Conservation (phyloP, 2,888 invertebrate genomes). For the Kuschelorhynchus macadamiae region DNA sequence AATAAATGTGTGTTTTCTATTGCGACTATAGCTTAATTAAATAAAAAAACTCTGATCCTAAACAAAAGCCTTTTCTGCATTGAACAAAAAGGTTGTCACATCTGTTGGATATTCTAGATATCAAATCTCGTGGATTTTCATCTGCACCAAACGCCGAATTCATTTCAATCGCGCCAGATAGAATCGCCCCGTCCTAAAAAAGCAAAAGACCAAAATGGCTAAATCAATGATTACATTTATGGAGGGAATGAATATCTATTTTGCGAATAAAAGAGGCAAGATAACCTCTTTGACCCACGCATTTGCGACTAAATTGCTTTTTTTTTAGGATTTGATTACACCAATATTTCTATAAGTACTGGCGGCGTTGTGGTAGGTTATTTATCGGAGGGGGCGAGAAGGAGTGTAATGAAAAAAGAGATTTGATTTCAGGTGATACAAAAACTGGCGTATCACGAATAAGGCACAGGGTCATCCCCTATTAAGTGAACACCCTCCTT, state of each 20-base stretch:
- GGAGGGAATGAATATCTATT: conserved; percentile 61
- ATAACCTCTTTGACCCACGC: conserved; percentile 59
- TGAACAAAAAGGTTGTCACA: too few species aligned
- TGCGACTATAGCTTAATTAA: too few species aligned
- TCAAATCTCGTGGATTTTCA: conserved; percentile 7
- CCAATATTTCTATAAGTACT: conserved; percentile 32
- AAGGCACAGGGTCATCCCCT: neutral
- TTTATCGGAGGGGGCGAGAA: neutral
- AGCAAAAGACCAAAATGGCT: conserved; percentile 45
- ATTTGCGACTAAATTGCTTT: conserved; percentile 58
- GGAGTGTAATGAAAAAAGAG: neutral
- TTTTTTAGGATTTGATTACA: conserved; percentile 46
- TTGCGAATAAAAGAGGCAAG: conserved; percentile 58
- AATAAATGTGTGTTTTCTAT: too few species aligned
- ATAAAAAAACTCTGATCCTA: too few species aligned
- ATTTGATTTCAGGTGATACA: neutral
- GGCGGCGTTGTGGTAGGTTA: conserved; percentile 34
- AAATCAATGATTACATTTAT: conserved; percentile 51
- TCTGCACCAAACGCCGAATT: conserved; percentile 19
- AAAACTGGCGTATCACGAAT: neutral
- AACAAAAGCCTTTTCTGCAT: too few species aligned
- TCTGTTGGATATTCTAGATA: neutral
- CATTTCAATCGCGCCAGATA: conserved; percentile 32
- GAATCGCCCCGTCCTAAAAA: conserved; percentile 42
- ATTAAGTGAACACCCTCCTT: neutral